Base-by-base conservation (phyloP, 2,888 invertebrate genomes). In the Coleophora flavipennella region DNA sequence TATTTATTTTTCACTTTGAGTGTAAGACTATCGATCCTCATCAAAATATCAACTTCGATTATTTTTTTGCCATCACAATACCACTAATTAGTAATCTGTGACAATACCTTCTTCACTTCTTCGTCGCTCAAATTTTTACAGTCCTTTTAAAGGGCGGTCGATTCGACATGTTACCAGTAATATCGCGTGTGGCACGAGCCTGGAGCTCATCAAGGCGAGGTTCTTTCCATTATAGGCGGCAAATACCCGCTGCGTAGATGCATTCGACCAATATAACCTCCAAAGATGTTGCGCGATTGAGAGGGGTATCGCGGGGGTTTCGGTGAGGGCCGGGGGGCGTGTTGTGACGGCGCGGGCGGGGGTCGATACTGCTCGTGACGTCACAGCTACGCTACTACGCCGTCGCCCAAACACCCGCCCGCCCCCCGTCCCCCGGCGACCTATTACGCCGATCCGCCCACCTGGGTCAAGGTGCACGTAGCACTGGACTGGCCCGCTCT, bases 401-500 rank as follows among this genome's bases (percentile, higher is more conserved):
- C 77, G 20, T 6, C 77, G 75, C 71, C 78, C 78, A 81, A 81
- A 80, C 80, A 79, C 64, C 62, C 65, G 50, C 54, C 51, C 64
- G 48, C 63, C 40, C 59, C 41, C 52, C 56, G 46, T 62, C 53
- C 68, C 68, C 77, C 60, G 58, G 57, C 79, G 79, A 81, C 80
- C 80, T 79, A 79, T 74, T 75, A 74, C 75, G 77, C 59, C 62
- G 67, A 60, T 63, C 67, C 76, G 67, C 75, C 76, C 74, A 78
- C 81, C 72, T 78, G 79, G 83, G 80, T 83, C 83, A 83, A 81
- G 83, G 83, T 79, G 64, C 69, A 74, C 71, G 62, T 62, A 60
- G 54, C 60, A 51, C 48, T 58, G 65, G 67, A 66, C 66, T 35
- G 12, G 28, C 8, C 7, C 29, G 31, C 14, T 34, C 59, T 57